A percentile compares a stretch with the other conserved stretches of the same genome.
phyloP scores from a whole-genome alignment of 2,888 invertebrate genomes.

The Drosophila merina region DNA sequence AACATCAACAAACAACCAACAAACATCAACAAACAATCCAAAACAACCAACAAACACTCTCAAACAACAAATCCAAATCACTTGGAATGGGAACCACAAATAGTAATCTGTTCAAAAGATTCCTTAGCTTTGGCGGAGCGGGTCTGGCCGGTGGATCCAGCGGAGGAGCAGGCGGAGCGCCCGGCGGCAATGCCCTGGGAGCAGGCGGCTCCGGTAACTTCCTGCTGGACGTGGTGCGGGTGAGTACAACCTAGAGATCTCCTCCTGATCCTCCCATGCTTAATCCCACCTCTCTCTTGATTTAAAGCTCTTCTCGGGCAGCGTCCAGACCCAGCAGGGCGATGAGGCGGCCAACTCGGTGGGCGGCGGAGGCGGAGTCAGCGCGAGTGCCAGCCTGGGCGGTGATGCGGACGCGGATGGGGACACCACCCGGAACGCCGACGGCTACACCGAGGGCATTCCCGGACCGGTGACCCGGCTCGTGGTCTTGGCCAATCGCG shows the following conservation, averaged over 20 bases:
- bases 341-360: constrained; percentile 85
- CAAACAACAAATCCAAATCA: constrained; percentile 15
- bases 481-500: constrained; percentile 94
- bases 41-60: constrained; percentile 8
- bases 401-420: constrained; percentile 85
- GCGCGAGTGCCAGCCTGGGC: constrained; percentile 43
- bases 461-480: constrained; percentile 94
- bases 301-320: constrained; percentile 91
- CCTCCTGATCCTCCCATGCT: neutral
- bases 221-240: constrained; percentile 94
- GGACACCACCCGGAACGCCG: constrained; percentile 85
- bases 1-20: constrained; percentile 14
- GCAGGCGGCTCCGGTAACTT: constrained; percentile 93
- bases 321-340: constrained; percentile 87
- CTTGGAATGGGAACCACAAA: constrained; percentile 31
- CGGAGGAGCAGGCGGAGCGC: constrained; percentile 79
- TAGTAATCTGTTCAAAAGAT: constrained; percentile 83
- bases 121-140: constrained; percentile 84
- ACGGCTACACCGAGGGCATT: constrained; percentile 91
- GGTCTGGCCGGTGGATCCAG: constrained; percentile 77
- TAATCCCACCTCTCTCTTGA: neutral
- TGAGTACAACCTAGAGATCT: constrained; percentile 85
- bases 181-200: constrained; percentile 85
- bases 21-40: constrained; percentile 24
- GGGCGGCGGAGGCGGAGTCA: constrained; percentile 79